Evolutionary conservation across 2,888 invertebrate species (phyloP).

Genomic region (Steinernema scapterisci): DNA sequence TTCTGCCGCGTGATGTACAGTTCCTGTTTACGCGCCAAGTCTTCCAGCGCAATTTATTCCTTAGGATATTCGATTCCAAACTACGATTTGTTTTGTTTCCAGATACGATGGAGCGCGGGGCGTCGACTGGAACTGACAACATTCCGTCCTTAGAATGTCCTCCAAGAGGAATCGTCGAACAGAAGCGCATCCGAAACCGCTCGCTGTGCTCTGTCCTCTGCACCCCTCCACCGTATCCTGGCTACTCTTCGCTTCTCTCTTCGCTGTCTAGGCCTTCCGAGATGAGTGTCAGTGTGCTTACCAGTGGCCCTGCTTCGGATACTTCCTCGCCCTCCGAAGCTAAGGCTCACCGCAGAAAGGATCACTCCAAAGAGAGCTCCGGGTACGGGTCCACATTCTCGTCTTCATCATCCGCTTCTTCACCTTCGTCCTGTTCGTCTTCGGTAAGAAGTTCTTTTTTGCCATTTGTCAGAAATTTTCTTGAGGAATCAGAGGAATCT

Average conservation of each 20-base stretch:
- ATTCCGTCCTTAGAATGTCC: conserved; percentile 36
- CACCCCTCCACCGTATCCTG: conserved; percentile 22
- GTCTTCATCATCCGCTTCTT: conserved; percentile 41
- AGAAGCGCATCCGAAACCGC: conserved; percentile 33
- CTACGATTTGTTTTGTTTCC: neutral
- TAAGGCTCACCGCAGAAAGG: neutral
- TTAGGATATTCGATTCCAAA: neutral
- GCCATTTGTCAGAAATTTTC: no score
- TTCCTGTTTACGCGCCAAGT: conserved; percentile 9
- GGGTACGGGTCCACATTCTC: conserved; percentile 48
- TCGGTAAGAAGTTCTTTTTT: conserved; percentile 48
- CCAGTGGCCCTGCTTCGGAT: neutral
- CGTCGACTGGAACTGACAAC: conserved; percentile 10
- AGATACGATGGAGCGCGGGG: neutral
- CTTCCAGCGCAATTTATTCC: neutral
- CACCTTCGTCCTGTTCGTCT: conserved; percentile 48
- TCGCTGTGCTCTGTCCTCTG: conserved; percentile 20
- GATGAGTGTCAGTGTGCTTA: no score
- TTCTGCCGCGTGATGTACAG: neutral
- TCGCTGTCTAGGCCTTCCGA: neutral
- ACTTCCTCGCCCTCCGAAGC: neutral
- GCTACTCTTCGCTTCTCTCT: conserved; percentile 6
- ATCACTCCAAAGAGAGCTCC: conserved; percentile 16
- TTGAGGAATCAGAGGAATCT: neutral
- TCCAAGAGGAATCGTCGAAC: conserved; percentile 31